Percentiles rank a stretch among this genome's conserved stretches.
phyloP scores from a whole-genome alignment of 2,113 vertebrate species.

The Chaenogobius annularis region DNA sequence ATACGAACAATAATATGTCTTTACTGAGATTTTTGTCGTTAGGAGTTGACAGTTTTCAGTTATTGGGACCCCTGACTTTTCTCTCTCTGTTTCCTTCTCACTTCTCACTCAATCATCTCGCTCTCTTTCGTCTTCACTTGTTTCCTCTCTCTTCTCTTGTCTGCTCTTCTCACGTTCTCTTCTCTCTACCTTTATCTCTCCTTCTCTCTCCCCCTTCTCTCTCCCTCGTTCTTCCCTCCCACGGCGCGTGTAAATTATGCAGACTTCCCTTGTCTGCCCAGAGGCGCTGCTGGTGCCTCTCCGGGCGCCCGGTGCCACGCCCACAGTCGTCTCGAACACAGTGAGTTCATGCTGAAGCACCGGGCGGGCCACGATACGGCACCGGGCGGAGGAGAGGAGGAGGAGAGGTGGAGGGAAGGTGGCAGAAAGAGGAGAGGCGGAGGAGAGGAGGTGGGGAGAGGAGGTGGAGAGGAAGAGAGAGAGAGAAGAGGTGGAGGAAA shows the following conservation, averaged over 20 bases:
- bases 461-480: too few species aligned
- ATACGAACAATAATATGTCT: too few species aligned
- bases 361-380: too few species aligned
- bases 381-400: too few species aligned
- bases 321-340: conserved; percentile 45
- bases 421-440: too few species aligned
- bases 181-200: background rate
- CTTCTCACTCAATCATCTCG: background rate
- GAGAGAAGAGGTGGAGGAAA: too few species aligned
- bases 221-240: conserved; percentile 27
- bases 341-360: conserved; percentile 59
- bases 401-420: too few species aligned
- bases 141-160: background rate
- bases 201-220: background rate
- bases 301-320: conserved; percentile 35
- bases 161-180: background rate
- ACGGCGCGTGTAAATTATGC: conserved; percentile 57
- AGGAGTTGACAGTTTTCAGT: too few species aligned
- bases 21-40: too few species aligned
- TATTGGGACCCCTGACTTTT: background rate
- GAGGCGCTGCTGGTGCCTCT: conserved; percentile 45
- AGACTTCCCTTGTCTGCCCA: conserved; percentile 53
- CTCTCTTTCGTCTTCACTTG: too few species aligned
- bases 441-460: too few species aligned
- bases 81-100: background rate